Conservation (phyloP, 2,888 invertebrate species). For the Agrotis segetum region DNA sequence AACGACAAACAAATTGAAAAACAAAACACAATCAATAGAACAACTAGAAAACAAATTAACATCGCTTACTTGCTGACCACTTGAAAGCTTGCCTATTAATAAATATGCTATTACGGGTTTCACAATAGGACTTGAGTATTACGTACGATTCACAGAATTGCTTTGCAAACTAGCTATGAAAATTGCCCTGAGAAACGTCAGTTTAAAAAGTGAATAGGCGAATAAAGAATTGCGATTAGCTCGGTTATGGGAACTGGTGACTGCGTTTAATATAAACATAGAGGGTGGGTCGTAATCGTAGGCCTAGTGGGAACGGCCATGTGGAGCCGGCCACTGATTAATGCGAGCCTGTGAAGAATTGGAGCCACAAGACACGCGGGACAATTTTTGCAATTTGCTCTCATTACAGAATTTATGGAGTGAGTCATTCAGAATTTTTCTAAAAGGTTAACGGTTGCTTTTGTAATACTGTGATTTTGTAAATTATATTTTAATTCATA, state of each 20-base stretch:
- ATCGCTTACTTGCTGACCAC: constrained; percentile 32
- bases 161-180: constrained; percentile 45
- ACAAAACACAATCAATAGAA: constrained; percentile 33
- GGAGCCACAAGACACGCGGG: constrained; percentile 4
- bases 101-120: constrained; percentile 19
- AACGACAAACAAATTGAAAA: constrained; percentile 35
- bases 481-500: background rate
- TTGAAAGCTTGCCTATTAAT: constrained; percentile 52
- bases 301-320: constrained; percentile 78
- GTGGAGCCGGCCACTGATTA: constrained; percentile 63
- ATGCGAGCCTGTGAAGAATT: constrained; percentile 35
- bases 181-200: constrained; percentile 71
- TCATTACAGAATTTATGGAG: background rate
- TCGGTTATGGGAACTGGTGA: constrained; percentile 75
- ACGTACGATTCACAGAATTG: constrained; percentile 64
- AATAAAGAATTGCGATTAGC: constrained; percentile 73
- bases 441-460: too few relatives aligned
- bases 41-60: constrained; percentile 42
- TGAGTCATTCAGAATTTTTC: background rate
- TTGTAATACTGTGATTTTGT: background rate
- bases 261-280: constrained; percentile 80
- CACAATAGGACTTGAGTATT: constrained; percentile 33
- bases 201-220: constrained; percentile 72
- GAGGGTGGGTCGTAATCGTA: constrained; percentile 74
- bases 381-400: background rate